phyloP scores from a whole-genome alignment of 2,797 vertebrate species.

The Chelon auratus region DNA sequence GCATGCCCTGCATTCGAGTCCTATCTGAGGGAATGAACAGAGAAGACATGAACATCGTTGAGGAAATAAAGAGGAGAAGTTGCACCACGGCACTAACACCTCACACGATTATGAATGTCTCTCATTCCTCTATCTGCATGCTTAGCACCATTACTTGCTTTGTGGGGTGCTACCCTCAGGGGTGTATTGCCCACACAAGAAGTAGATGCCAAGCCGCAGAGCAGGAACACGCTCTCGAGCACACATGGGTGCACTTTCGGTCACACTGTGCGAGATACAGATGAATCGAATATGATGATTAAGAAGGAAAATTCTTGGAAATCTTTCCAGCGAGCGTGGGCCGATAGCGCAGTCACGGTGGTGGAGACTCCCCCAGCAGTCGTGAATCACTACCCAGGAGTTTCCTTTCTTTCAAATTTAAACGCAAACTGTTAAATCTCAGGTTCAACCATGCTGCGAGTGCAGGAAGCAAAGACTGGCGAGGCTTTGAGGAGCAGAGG shows the following conservation, averaged over 20 bases:
- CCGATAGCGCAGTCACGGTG: slow-evolving; percentile 33
- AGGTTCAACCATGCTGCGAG: slow-evolving; percentile 23
- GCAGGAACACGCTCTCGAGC: slow-evolving; percentile 30
- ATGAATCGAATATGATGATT: slow-evolving; percentile 67
- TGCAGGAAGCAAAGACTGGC: slow-evolving; percentile 21
- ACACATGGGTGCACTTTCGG: slow-evolving; percentile 23
- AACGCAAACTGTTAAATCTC: slow-evolving; percentile 47
- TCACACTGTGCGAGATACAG: slow-evolving; percentile 47
- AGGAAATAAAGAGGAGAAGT: slow-evolving; percentile 64
- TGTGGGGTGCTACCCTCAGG: slow-evolving; percentile 74
- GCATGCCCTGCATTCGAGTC: too few species aligned
- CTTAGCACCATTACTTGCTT: slow-evolving; percentile 79
- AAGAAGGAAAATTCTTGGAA: slow-evolving; percentile 58
- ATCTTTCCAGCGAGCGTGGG: slow-evolving; percentile 46
- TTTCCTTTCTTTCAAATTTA: slow-evolving; percentile 50
- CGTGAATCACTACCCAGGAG: slow-evolving; percentile 50
- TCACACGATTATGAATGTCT: slow-evolving; percentile 69
- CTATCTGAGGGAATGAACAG: slow-evolving; percentile 45
- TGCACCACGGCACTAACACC: slow-evolving; percentile 63
- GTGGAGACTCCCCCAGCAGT: slow-evolving; percentile 46
- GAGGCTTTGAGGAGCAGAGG: slow-evolving; percentile 33
- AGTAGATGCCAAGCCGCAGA: slow-evolving; percentile 57
- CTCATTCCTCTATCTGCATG: slow-evolving; percentile 75
- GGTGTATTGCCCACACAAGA: slow-evolving; percentile 66
- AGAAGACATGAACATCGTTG: slow-evolving; percentile 55